phyloP scores from a whole-genome alignment of 2,113 vertebrate species.

The Hucho hucho region DNA sequence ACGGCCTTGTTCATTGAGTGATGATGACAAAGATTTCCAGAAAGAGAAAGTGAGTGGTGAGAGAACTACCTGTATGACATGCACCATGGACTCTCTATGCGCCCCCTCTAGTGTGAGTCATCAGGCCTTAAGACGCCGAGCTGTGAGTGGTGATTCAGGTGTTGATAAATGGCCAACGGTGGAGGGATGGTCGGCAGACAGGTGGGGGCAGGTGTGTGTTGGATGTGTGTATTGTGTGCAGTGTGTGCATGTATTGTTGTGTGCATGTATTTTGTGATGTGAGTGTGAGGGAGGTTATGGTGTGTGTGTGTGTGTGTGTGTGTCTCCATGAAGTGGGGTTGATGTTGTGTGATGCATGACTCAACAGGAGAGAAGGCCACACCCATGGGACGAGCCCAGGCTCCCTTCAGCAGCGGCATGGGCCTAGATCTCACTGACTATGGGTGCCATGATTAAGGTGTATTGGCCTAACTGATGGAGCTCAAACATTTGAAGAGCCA shows the following conservation, averaged over 20 bases:
- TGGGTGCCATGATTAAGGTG: neutral
- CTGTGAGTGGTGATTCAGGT: constrained; percentile 21
- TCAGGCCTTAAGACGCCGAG: constrained; percentile 24
- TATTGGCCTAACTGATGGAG: constrained; percentile 19
- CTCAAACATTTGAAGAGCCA: constrained; percentile 45
- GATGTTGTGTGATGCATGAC: constrained; percentile 45
- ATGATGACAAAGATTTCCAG: constrained; percentile 22
- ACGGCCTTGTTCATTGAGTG: no score
- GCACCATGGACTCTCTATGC: constrained; percentile 17
- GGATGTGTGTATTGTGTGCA: neutral
- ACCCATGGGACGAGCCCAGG: constrained; percentile 40
- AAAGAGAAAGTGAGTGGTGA: constrained; percentile 22
- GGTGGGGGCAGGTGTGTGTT: neutral
- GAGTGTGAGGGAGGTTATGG: neutral
- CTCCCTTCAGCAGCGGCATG: neutral
- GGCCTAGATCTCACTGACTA: constrained; percentile 33
- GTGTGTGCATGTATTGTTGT: neutral
- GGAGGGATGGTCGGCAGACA: neutral
- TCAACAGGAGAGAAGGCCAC: constrained; percentile 57
- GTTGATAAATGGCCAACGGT: constrained; percentile 8
- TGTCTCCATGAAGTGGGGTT: neutral
- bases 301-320: constrained; percentile 15
- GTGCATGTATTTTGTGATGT: neutral
- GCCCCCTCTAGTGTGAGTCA: constrained; percentile 22
- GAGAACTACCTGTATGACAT: constrained; percentile 10